phyloP scores from a whole-genome alignment of 2,797 vertebrate species.

The Schizopygopsis malacanthus region DNA sequence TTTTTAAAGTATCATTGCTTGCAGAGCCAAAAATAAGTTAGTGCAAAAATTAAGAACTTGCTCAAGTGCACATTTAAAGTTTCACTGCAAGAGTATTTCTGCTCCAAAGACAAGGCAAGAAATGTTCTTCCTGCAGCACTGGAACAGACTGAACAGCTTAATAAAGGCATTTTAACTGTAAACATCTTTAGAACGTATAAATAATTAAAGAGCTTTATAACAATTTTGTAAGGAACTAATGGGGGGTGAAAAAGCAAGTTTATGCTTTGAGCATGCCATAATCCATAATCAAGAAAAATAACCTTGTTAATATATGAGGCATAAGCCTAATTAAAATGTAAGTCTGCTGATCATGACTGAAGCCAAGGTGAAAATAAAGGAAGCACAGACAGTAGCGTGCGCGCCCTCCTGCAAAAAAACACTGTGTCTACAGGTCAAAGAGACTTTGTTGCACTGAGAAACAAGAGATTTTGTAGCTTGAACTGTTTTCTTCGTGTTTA shows the following conservation, averaged over 20 bases:
- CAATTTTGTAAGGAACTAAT: background rate
- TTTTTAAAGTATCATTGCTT: background rate
- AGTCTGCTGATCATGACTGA: slow-evolving; percentile 31
- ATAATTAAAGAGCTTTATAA: slow-evolving; percentile 35
- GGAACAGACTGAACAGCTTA: slow-evolving; percentile 24
- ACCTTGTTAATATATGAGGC: slow-evolving; percentile 17
- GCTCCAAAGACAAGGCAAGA: background rate
- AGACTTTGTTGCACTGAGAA: background rate
- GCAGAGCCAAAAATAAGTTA: slow-evolving; percentile 1
- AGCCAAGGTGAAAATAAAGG: slow-evolving; percentile 17
- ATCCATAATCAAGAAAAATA: slow-evolving; percentile 27
- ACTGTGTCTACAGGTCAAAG: background rate
- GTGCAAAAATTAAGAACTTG: background rate
- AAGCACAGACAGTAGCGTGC: background rate
- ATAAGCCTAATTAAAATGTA: slow-evolving; percentile 31
- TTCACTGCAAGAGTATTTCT: background rate
- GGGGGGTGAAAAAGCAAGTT: slow-evolving; percentile 19
- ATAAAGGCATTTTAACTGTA: slow-evolving; percentile 42
- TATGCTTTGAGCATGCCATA: slow-evolving; percentile 19
- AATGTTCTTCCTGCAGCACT: background rate
- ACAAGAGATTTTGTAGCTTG: background rate
- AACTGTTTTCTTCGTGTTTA: background rate
- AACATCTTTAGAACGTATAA: slow-evolving; percentile 39
- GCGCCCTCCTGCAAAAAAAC: background rate
- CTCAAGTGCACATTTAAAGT: background rate